Percentiles rank a stretch among this genome's conserved stretches.
Evolutionary conservation across 1,140 invertebrate species (phyloP).

Genomic region (Piezodorus guildinii): DNA sequence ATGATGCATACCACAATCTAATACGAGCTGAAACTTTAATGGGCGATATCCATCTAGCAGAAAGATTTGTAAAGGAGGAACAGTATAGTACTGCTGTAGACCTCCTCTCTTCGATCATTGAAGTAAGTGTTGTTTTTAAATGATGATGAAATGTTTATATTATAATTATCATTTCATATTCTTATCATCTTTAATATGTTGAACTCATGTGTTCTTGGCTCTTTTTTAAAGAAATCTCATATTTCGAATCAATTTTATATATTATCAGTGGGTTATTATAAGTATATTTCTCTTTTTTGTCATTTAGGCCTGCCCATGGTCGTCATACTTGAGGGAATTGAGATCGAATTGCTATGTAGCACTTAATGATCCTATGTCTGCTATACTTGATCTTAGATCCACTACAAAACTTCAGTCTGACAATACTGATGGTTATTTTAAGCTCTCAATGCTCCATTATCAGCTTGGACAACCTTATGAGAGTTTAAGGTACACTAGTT

Average conservation of each 20-base stretch:
- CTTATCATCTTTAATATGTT: too few species aligned
- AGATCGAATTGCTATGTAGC: constrained; percentile 74
- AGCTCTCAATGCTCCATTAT: constrained; percentile 76
- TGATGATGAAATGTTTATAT: too few species aligned
- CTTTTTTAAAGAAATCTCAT: too few species aligned
- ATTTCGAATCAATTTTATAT: too few species aligned
- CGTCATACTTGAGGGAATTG: constrained; percentile 66
- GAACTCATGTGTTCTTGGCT: too few species aligned
- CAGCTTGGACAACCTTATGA: constrained; percentile 83
- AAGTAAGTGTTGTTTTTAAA: constrained; percentile 38
- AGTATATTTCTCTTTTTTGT: too few species aligned
- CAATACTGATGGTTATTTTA: constrained; percentile 78
- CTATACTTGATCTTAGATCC: constrained; percentile 80
- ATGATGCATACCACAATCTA: constrained; percentile 56
- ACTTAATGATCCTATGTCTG: constrained; percentile 69
- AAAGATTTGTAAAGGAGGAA: constrained; percentile 49
- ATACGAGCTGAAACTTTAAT: constrained; percentile 44
- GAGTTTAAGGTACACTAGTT: constrained; percentile 57
- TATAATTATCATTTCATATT: too few species aligned
- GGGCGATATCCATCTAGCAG: constrained; percentile 53
- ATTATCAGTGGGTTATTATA: too few species aligned
- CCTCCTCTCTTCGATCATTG: constrained; percentile 60
- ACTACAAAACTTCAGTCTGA: constrained; percentile 84
- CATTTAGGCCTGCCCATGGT: constrained; percentile 65
- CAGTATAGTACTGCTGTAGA: constrained; percentile 60